phyloP scores from a whole-genome alignment of 2,113 vertebrate species.

The Irena cyanogastra region DNA sequence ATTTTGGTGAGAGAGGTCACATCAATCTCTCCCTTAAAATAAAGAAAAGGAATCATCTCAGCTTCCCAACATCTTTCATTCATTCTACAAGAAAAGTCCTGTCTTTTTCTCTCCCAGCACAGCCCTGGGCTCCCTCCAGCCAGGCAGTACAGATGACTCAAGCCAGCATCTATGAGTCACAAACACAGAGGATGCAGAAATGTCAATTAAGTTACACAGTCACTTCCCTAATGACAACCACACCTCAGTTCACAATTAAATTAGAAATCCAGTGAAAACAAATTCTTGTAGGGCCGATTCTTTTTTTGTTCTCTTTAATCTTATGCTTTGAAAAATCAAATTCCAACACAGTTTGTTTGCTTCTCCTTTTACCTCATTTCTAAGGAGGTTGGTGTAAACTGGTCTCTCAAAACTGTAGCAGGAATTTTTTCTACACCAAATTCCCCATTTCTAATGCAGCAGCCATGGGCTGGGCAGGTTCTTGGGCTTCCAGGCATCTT shows the following conservation, averaged over 20 bases:
- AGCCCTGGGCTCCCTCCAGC: neutral
- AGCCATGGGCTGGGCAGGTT: neutral
- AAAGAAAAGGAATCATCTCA: neutral
- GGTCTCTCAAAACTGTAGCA: neutral
- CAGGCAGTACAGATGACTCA: neutral
- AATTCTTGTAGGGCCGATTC: neutral
- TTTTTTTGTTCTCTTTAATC: neutral
- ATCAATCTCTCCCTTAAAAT: neutral
- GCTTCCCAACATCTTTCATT: neutral
- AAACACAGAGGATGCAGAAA: conserved; percentile 48
- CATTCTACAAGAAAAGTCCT: neutral
- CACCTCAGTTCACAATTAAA: conserved; percentile 55
- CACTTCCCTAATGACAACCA: conserved; percentile 45
- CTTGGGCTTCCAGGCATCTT: neutral
- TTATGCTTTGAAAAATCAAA: neutral
- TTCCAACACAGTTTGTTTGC: neutral
- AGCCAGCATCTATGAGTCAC: conserved; percentile 32
- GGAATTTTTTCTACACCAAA: neutral
- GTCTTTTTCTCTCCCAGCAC: neutral
- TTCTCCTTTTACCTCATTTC: neutral
- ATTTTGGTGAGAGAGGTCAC: neutral
- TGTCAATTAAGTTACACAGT: conserved; percentile 34
- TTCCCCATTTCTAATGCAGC: neutral
- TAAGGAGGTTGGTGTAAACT: neutral
- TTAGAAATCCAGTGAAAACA: conserved; percentile 23